Evolutionary conservation across 2,888 invertebrate genomes (phyloP).

Genomic region (Flexamia atlantica): DNA sequence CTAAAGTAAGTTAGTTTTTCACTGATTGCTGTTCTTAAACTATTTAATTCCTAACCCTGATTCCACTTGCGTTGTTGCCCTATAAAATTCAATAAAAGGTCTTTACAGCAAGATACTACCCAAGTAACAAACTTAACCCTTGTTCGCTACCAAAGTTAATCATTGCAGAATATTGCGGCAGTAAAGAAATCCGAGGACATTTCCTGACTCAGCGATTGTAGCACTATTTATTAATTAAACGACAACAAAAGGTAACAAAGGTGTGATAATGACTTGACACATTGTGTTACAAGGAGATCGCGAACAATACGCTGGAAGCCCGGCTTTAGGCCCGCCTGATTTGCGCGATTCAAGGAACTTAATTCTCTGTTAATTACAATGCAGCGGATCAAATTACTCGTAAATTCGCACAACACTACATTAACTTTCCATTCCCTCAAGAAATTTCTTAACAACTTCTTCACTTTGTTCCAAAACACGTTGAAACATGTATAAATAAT

Average conservation of each 20-base stretch:
- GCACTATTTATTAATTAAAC: conserved; percentile 24
- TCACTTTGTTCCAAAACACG: not conserved
- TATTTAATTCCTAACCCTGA: too few relatives aligned
- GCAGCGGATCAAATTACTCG: conserved; percentile 30
- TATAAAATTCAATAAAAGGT: too few relatives aligned
- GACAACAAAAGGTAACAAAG: conserved; percentile 29
- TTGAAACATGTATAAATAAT: not conserved
- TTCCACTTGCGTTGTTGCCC: too few relatives aligned
- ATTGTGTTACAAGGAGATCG: not conserved
- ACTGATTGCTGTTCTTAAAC: too few relatives aligned
- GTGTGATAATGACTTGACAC: conserved; percentile 11
- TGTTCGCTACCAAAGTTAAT: not conserved
- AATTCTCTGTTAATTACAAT: conserved; percentile 20
- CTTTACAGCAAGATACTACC: too few relatives aligned
- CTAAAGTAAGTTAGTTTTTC: too few relatives aligned
- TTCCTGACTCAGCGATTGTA: not conserved
- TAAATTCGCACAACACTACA: conserved; percentile 21
- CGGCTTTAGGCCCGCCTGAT: not conserved
- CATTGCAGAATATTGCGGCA: not conserved
- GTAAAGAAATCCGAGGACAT: not conserved
- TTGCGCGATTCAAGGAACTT: not conserved
- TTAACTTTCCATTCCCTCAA: conserved; percentile 13
- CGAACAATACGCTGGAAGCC: conserved; percentile 1
- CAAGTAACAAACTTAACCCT: not conserved
- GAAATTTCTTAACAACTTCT: conserved; percentile 4